Percentiles rank a stretch among this genome's conserved stretches.
Conservation (phyloP, 1,140 invertebrate species). For the Drosophila pachea region DNA sequence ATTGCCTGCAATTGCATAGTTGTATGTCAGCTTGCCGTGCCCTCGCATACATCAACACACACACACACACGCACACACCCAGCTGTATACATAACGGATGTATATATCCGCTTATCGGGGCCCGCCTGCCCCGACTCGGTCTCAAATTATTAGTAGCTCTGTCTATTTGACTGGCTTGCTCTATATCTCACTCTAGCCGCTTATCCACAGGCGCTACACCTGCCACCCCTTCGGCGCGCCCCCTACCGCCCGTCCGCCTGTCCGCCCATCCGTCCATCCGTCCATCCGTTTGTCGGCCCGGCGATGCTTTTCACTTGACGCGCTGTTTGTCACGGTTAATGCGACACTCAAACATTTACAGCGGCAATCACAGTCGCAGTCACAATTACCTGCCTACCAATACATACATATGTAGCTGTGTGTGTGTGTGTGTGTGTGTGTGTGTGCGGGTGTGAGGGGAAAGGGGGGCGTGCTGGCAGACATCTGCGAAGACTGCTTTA, state of each 20-base stretch:
- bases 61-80: constrained; percentile 2
- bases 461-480: background rate
- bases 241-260: too few species aligned
- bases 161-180: constrained; percentile 20
- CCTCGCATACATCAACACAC: constrained; percentile 2
- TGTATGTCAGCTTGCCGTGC: constrained; percentile 13
- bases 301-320: constrained; percentile 32
- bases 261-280: background rate
- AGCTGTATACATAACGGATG: constrained; percentile 2
- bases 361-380: constrained; percentile 5
- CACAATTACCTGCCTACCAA: constrained; percentile 14
- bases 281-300: too few species aligned
- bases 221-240: background rate
- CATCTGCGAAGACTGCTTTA: constrained; percentile 15
- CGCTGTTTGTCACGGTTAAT: constrained; percentile 47
- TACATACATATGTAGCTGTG: too few species aligned
- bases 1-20: constrained; percentile 36
- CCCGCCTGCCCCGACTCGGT: constrained; percentile 14
- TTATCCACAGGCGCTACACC: background rate
- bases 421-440: too few species aligned
- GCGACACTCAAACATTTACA: constrained; percentile 27
- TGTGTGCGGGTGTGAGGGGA: too few species aligned
- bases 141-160: constrained; percentile 37
- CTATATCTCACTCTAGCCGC: constrained; percentile 1
- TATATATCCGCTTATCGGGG: constrained; percentile 24